Percentiles rank a stretch among this genome's conserved stretches.
These are phyloP conservation scores for Apodemia duryi DNA, from an alignment of 2,888 invertebrate species.

Conservation along the genomic window DNA sequence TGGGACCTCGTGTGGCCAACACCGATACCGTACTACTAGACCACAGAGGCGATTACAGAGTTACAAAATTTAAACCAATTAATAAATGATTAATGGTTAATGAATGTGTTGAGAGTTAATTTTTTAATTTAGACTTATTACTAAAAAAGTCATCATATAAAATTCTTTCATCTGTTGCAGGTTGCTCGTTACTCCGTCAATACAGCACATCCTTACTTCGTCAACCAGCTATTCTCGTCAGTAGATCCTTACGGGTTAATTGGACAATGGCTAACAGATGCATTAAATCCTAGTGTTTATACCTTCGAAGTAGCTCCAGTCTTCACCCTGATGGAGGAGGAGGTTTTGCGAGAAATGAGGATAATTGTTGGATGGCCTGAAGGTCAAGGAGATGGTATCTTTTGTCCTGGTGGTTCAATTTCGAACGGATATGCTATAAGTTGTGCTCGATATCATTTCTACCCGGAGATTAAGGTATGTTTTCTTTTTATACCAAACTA, in stretches of 20 bases:
- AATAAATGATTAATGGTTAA: too few species aligned
- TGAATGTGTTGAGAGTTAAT: too few species aligned
- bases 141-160: neutral
- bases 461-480: conserved; percentile 87
- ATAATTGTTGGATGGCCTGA: conserved; percentile 86
- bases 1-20: too few species aligned
- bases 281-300: conserved; percentile 91
- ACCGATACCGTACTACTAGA: too few species aligned
- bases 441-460: conserved; percentile 85
- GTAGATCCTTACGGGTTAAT: conserved; percentile 91
- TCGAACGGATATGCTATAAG: conserved; percentile 95
- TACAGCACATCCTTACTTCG: conserved; percentile 93
- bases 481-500: neutral
- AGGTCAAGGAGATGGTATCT: conserved; percentile 90
- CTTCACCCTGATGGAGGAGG: conserved; percentile 92
- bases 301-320: conserved; percentile 95
- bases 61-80: too few species aligned
- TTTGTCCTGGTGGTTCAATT: conserved; percentile 94
- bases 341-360: conserved; percentile 88
- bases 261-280: conserved; percentile 92
- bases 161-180: conserved; percentile 36
- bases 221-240: conserved; percentile 92
- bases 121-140: too few species aligned
- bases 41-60: too few species aligned
- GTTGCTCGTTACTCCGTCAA: conserved; percentile 89